phyloP scores from a whole-genome alignment of 2,888 invertebrate genomes.

The Siphlonurus alternatus region DNA sequence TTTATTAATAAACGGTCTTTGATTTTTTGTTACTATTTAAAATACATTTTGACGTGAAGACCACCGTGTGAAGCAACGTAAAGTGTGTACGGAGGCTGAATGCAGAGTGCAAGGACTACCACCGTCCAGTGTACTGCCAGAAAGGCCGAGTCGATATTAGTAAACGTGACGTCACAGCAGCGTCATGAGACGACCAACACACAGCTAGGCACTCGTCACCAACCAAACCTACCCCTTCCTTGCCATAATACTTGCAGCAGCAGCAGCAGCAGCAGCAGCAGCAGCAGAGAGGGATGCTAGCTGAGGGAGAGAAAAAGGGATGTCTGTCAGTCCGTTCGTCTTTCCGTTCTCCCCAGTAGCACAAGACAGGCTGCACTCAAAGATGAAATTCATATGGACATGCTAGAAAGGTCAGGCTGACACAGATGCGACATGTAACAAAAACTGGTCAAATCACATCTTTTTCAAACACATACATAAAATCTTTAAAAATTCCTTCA shows the following conservation, averaged over 20 bases:
- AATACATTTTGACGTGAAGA: too few species aligned
- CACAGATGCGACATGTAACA: neutral
- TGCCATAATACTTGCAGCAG: too few species aligned
- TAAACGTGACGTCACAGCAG: neutral
- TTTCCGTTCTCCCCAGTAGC: neutral
- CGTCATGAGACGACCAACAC: neutral
- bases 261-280: too few species aligned
- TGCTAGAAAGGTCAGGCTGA: neutral
- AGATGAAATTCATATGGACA: neutral
- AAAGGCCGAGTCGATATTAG: neutral
- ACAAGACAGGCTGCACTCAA: neutral
- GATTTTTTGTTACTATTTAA: too few species aligned
- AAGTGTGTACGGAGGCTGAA: too few species aligned
- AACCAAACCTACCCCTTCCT: neutral
- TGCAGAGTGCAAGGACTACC: neutral
- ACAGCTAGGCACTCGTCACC: neutral
- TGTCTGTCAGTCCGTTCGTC: too few species aligned
- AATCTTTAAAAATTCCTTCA: too few species aligned
- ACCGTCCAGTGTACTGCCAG: neutral
- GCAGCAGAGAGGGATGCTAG: too few species aligned
- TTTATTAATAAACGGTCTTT: too few species aligned
- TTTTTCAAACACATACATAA: too few species aligned
- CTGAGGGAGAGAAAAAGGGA: too few species aligned
- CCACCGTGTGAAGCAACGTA: too few species aligned
- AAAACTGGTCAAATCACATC: neutral